phyloP scores from a whole-genome alignment of 2,113 vertebrate species.

The Falco punctatus region DNA sequence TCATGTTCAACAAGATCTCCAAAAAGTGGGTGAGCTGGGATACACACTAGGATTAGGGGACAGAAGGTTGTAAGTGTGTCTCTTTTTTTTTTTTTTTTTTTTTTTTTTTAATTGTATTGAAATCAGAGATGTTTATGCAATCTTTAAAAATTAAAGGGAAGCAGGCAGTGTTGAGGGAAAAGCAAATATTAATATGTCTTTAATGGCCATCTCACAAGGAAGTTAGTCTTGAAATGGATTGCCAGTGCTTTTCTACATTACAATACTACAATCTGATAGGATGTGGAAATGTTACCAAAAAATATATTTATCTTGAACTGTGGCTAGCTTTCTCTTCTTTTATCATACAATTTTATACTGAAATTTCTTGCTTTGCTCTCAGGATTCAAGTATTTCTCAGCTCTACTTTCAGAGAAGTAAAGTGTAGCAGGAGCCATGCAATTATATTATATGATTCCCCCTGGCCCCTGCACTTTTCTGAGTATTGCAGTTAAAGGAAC shows the following conservation, averaged over 20 bases:
- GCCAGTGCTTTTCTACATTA: background rate
- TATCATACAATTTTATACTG: background rate
- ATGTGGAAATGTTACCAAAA: background rate
- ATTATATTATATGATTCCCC: rapidly evolving
- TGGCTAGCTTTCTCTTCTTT: background rate
- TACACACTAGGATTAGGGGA: background rate
- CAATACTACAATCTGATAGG: background rate
- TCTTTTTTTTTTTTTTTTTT: background rate
- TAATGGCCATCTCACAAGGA: background rate
- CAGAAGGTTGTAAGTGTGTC: background rate
- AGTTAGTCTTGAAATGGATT: background rate
- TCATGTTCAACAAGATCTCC: background rate
- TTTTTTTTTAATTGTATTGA: background rate
- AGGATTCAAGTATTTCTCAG: background rate
- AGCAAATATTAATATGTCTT: background rate
- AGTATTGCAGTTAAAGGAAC: background rate
- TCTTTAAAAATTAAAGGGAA: background rate
- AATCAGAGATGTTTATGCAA: background rate
- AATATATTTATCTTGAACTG: background rate
- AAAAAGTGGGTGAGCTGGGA: background rate
- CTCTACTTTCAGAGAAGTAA: background rate
- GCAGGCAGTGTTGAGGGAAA: background rate
- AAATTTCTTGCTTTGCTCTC: background rate
- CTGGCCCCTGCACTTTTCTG: background rate
- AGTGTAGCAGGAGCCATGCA: background rate